Evolutionary conservation across 2,113 vertebrate genomes (phyloP).

Genomic region (Channa argus): DNA sequence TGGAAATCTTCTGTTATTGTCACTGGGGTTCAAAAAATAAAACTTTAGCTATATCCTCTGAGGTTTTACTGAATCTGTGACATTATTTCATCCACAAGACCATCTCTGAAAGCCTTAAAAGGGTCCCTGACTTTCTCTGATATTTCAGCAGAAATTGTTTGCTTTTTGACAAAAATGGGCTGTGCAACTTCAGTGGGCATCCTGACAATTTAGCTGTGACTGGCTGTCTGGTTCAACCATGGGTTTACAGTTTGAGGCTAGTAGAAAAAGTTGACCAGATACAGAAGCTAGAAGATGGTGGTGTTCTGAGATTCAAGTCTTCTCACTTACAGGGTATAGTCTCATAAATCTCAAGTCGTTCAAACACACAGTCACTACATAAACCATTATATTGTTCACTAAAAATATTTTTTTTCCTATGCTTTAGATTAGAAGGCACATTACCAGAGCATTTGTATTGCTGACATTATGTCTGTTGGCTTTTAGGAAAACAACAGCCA

Average conservation of each 20-base stretch:
- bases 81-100: not conserved
- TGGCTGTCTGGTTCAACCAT: not conserved
- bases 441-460: conserved; percentile 19
- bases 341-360: too few relatives aligned
- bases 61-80: not conserved
- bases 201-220: not conserved
- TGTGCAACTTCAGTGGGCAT: not conserved
- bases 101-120: not conserved
- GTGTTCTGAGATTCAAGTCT: not conserved
- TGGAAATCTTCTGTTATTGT: not conserved
- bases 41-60: not conserved
- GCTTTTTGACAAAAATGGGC: not conserved
- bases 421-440: conserved; percentile 6
- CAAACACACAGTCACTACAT: not conserved
- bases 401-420: not conserved
- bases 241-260: not conserved
- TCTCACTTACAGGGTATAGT: not conserved
- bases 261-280: not conserved
- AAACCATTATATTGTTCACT: conserved; percentile 1
- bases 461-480: conserved; percentile 16
- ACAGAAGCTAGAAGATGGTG: not conserved
- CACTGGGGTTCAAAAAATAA: not conserved
- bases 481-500: conserved; percentile 52
- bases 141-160: not conserved
- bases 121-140: not conserved